Base-by-base conservation (phyloP, 2,797 vertebrate genomes). In the Leptatherina wallacei region DNA sequence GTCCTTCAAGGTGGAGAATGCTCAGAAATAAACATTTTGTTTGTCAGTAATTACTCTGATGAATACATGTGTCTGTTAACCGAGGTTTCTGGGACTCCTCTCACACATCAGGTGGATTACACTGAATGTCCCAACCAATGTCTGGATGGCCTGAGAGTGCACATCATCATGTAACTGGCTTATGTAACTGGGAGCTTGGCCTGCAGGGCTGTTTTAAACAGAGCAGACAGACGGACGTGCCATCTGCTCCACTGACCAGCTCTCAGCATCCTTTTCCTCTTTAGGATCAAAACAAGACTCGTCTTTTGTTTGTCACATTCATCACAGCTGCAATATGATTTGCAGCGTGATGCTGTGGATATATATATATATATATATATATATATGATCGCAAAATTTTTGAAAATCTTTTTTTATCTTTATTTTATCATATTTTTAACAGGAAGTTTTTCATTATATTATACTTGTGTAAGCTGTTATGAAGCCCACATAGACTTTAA, bases 141-240 rank as follows among this genome's bases (percentile, higher is more conserved):
- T 61, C 32, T 79, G 57, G 10, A 80, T 59, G 65, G 66, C 29
- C 58, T 47, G 6, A 3, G 32, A 66, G 47, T 40, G 33, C 51
- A 60, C 42, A 60, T 49, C 51, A 1, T 16, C 38, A 2, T 69
- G 66, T 57, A 16, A 51, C 40, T 27, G 71, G 75, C 73, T 77
- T 84, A 85, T 91, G 77, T 82, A 73, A 78, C 78, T 90, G 65
- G 77, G 62, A 77, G 81, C 78, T 69, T 77, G 10, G 81, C 88
- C 85, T 75, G 84, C 77, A 16, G 87, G 44, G 78, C 68, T 85
- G 73, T 87, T 49, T 88, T 80, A 80, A 89, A 80, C 89, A 87
- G 84, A 86, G 65, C 80, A 81, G 89, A 80, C 89, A 87, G 84
- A 86, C 68, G 81, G 88, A 73, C 81, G 82, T 30, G 82, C 88